phyloP scores from a whole-genome alignment of 2,888 invertebrate genomes.

The Macaria notata region DNA sequence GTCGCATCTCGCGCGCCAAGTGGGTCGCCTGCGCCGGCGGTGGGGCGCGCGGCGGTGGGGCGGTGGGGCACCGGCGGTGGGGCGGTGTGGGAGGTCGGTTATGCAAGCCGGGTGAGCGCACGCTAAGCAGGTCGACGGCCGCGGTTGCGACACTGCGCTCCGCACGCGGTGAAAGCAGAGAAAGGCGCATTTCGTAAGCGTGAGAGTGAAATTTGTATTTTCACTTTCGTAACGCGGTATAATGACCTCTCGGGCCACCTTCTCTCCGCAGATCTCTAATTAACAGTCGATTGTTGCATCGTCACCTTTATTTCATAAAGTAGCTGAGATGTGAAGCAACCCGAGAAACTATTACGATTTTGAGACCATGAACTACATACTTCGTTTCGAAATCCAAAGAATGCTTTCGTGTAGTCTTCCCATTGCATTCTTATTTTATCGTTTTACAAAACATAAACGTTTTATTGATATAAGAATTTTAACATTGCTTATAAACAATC shows the following conservation, averaged over 20 bases:
- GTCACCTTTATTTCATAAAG: not conserved
- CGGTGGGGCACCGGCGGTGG: constrained; percentile 32
- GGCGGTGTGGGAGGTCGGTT: constrained; percentile 55
- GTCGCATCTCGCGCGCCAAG: constrained; percentile 59
- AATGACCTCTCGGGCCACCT: constrained; percentile 45
- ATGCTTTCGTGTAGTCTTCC: too few relatives aligned
- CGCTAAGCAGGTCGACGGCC: constrained; percentile 86
- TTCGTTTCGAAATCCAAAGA: constrained; percentile 3
- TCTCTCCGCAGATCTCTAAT: not conserved
- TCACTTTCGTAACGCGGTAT: constrained; percentile 77
- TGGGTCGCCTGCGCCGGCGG: constrained; percentile 53
- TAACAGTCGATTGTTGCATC: not conserved
- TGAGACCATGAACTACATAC: constrained; percentile 11
- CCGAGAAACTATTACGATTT: constrained; percentile 1
- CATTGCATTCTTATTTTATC: too few relatives aligned
- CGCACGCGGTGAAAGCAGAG: constrained; percentile 74
- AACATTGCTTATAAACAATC: too few relatives aligned
- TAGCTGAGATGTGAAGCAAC: constrained; percentile 8
- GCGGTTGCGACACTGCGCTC: constrained; percentile 69
- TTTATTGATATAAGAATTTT: too few relatives aligned
- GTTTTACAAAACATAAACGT: too few relatives aligned
- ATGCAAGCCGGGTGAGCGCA: constrained; percentile 85
- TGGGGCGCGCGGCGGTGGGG: constrained; percentile 33
- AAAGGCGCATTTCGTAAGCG: constrained; percentile 81
- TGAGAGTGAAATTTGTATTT: constrained; percentile 80